A percentile compares a stretch with the other conserved stretches of the same genome.
These are phyloP conservation scores for Temnothorax longispinosus DNA, from an alignment of 1,140 invertebrate genomes.

Conservation along the genomic window DNA sequence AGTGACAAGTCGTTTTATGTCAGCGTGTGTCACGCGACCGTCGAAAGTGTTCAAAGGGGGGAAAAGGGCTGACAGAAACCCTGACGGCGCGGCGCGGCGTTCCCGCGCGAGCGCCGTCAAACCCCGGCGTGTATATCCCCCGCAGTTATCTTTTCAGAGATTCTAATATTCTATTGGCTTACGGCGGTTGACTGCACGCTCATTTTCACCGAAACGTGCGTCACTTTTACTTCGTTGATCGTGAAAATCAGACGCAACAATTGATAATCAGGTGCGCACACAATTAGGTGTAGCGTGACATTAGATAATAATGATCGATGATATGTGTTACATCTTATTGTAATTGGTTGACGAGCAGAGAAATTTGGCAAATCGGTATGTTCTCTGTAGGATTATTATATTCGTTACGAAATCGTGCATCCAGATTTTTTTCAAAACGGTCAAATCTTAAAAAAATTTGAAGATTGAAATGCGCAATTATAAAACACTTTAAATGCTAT, in stretches of 20 bases:
- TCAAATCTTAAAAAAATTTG: neutral
- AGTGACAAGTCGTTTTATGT: constrained; percentile 43
- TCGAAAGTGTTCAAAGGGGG: constrained; percentile 24
- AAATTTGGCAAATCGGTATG: neutral
- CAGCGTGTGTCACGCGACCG: constrained; percentile 45
- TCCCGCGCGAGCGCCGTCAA: constrained; percentile 41
- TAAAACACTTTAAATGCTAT: neutral
- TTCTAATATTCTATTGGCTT: too few species aligned
- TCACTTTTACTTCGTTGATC: neutral
- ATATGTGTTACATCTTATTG: neutral
- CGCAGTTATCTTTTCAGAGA: neutral
- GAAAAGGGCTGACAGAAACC: constrained; percentile 18
- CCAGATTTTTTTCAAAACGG: neutral
- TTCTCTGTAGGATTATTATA: neutral
- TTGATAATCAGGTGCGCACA: neutral
- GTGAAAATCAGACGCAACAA: neutral
- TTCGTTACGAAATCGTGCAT: neutral
- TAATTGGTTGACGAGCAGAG: neutral
- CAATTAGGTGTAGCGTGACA: neutral
- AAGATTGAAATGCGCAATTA: neutral
- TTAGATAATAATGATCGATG: neutral
- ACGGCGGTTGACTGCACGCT: neutral
- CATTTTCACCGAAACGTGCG: neutral
- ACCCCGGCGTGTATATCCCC: neutral
- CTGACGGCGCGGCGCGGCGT: neutral